Conservation (phyloP, 2,797 vertebrate genomes). For the Coracias cyanogaster region DNA sequence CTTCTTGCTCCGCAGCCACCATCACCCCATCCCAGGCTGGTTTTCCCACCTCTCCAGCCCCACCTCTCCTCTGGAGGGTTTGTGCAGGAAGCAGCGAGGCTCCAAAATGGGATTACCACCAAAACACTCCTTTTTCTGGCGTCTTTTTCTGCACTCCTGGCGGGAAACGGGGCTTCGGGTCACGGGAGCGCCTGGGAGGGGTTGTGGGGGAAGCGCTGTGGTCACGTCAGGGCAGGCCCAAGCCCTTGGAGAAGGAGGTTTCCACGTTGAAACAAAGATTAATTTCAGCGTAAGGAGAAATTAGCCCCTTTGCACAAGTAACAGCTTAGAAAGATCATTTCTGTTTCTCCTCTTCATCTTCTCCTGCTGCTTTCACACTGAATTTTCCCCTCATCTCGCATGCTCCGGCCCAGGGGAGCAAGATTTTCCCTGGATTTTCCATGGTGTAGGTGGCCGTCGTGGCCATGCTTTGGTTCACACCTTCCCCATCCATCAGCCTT, state of each 20-base stretch:
- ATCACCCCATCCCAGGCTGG: neutral
- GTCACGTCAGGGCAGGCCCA: too few species aligned
- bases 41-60: neutral
- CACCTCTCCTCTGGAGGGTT: neutral
- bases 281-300: neutral
- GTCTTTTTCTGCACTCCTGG: neutral
- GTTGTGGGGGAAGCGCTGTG: neutral
- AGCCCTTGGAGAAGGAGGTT: neutral
- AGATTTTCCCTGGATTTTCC: too few species aligned
- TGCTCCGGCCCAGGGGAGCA: too few species aligned
- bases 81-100: neutral
- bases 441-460: too few species aligned
- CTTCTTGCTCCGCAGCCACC: neutral
- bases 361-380: accelerated
- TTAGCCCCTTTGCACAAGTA: neutral
- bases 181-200: accelerated
- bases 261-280: neutral
- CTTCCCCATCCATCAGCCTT: neutral
- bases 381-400: neutral
- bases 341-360: neutral
- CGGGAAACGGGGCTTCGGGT: neutral
- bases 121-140: neutral
- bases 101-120: neutral
- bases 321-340: neutral
- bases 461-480: neutral